Evolutionary conservation across 2,888 invertebrate genomes (phyloP), one percentile per base, ranked within the genome.

Genomic region (Parnassius smintheus): DNA sequence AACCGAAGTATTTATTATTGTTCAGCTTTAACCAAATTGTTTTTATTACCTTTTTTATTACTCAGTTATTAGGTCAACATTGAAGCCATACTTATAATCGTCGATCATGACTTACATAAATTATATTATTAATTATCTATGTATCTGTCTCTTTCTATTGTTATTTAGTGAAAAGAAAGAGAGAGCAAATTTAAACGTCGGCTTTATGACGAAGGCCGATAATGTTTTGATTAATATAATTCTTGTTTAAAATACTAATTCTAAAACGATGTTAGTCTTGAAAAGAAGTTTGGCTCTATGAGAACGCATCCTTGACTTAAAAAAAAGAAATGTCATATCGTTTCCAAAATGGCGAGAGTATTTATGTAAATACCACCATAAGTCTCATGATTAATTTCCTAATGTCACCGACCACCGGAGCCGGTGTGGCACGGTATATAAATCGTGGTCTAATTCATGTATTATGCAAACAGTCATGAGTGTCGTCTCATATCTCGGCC

Each of bases 391-490:
- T 72, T 71, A 72, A 73, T 72, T 70, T 68, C 58, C 67, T 61
- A 66, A 68, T 68, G 70, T 70, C 68, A 68, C 68, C 68, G 66
- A 61, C 61, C 57, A 62, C 11, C 61, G 70, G 66, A 67, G 70
- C 70, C 62, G 66, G 56, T 61, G 61, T 74, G 74, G 73, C 71
- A 65, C 66, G 68, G 61, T 66, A 74, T 75, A 81, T 82, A 81
- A 81, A 83, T 80, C 76, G 74, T 72, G 63, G 66, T 74, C 69
- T 73, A 78, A 81, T 82, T 80, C 81, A 84, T 88, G 80, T 80
- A 82, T 84, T 81, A 86, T 88, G 81, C 86, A 87, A 75, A 79
- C 76, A 76, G 77, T 77, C 76, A 73, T 72, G 72, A 72, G 72
- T 77, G 81, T 70, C 69, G 70, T 78, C 81, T 82, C 83, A 82